Evolutionary conservation across 1,140 invertebrate genomes (phyloP).

Genomic region (Aphidius ervi): DNA sequence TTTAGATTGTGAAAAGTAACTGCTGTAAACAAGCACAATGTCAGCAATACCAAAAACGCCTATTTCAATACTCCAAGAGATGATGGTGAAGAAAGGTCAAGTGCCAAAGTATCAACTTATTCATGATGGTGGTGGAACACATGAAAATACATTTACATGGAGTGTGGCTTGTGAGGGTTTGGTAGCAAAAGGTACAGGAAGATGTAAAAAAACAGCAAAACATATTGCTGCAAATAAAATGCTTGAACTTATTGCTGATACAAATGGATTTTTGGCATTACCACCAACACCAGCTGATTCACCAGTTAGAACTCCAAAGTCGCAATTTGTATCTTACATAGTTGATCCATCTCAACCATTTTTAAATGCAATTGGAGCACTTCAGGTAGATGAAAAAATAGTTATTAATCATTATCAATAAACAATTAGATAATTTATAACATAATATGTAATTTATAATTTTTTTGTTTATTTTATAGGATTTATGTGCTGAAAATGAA

Average conservation of each 20-base stretch:
- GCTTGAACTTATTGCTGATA: constrained; percentile 47
- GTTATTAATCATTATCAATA: constrained; percentile 6
- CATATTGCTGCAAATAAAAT: constrained; percentile 62
- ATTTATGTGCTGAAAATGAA: constrained; percentile 61
- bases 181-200: constrained; percentile 55
- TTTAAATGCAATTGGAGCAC: constrained; percentile 43
- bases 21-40: neutral
- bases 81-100: constrained; percentile 59
- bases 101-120: constrained; percentile 67
- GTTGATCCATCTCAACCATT: constrained; percentile 32
- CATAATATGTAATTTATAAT: neutral
- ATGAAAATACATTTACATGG: constrained; percentile 69
- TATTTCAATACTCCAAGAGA: constrained; percentile 69
- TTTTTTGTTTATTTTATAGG: constrained; percentile 34
- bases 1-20: neutral
- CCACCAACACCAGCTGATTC: constrained; percentile 38
- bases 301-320: constrained; percentile 32
- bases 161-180: constrained; percentile 50
- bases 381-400: constrained; percentile 31
- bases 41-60: constrained; percentile 57
- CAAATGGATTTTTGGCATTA: constrained; percentile 45
- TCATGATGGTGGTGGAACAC: constrained; percentile 65
- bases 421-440: constrained; percentile 7
- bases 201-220: constrained; percentile 70
- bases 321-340: constrained; percentile 19